Percentiles rank a stretch among this genome's conserved stretches.
Evolutionary conservation across 2,797 vertebrate genomes (phyloP).

Genomic region (Enteromius treurensis): DNA sequence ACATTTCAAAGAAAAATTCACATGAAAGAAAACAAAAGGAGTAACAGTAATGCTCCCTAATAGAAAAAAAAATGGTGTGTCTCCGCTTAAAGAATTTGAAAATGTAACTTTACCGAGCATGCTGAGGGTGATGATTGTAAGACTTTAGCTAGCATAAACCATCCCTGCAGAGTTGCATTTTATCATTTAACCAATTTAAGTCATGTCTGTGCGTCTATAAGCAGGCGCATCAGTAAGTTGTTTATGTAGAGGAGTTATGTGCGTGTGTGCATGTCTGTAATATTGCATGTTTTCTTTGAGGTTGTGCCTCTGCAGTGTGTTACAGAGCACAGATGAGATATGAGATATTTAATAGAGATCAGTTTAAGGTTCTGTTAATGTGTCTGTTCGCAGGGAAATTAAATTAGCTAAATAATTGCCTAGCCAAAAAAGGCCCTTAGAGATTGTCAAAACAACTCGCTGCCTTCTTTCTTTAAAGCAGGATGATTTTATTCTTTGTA

Average conservation of each 20-base stretch:
- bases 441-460: constrained; percentile 38
- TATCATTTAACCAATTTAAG: background rate
- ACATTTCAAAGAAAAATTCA: background rate
- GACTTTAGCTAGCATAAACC: background rate
- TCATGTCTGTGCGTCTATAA: background rate
- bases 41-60: background rate
- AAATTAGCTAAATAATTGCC: constrained; percentile 55
- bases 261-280: background rate
- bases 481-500: constrained; percentile 36
- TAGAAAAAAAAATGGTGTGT: background rate
- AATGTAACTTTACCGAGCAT: background rate
- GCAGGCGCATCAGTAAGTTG: background rate
- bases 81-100: background rate
- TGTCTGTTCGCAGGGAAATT: constrained; percentile 44
- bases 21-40: constrained; percentile 1
- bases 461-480: constrained; percentile 29
- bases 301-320: constrained; percentile 30
- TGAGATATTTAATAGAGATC: constrained; percentile 45
- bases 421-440: constrained; percentile 34
- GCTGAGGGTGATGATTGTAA: background rate
- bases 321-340: constrained; percentile 41
- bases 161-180: background rate
- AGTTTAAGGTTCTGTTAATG: constrained; percentile 48
- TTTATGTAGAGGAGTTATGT: background rate
- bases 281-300: constrained; percentile 44